Percentiles rank a stretch among this genome's conserved stretches.
Conservation (phyloP, 2,113 vertebrate genomes). For the Coryphaenoides rupestris region DNA sequence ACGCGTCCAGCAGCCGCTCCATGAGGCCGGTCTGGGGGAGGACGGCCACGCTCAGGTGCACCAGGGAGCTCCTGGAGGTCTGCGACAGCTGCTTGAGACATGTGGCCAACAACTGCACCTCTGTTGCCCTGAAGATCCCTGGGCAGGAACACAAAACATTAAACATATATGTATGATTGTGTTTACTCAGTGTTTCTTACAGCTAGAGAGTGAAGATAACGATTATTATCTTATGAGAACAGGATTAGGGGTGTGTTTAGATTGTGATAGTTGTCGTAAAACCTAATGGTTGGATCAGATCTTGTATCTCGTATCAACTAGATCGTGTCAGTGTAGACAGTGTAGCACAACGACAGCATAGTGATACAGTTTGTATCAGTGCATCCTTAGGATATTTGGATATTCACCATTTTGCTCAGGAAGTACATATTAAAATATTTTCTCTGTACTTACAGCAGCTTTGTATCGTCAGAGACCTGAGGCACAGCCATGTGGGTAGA, state of each 20-base stretch:
- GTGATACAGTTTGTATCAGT: too few relatives aligned
- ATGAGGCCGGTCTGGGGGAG: background rate
- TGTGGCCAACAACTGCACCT: constrained; percentile 11
- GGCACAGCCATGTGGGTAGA: constrained; percentile 54
- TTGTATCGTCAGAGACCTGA: constrained; percentile 48
- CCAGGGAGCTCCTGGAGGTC: constrained; percentile 10
- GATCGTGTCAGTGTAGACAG: too few relatives aligned
- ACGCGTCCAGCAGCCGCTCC: constrained; percentile 15
- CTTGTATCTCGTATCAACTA: too few relatives aligned
- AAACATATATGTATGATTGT: background rate
- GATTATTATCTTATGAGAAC: too few relatives aligned
- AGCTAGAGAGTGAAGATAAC: too few relatives aligned
- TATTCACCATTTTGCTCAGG: too few relatives aligned
- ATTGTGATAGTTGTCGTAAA: too few relatives aligned
- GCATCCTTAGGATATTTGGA: too few relatives aligned
- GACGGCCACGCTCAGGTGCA: constrained; percentile 5
- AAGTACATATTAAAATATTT: background rate
- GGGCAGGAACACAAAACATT: background rate
- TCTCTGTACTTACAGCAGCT: constrained; percentile 37
- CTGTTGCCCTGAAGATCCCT: constrained; percentile 13
- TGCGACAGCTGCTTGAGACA: constrained; percentile 16
- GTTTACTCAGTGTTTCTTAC: background rate
- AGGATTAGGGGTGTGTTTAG: too few relatives aligned
- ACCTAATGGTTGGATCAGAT: too few relatives aligned
- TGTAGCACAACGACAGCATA: too few relatives aligned